These are phyloP conservation scores for Nothocercus julius DNA, from an alignment of 2,113 vertebrate species.

Conservation along the genomic window DNA sequence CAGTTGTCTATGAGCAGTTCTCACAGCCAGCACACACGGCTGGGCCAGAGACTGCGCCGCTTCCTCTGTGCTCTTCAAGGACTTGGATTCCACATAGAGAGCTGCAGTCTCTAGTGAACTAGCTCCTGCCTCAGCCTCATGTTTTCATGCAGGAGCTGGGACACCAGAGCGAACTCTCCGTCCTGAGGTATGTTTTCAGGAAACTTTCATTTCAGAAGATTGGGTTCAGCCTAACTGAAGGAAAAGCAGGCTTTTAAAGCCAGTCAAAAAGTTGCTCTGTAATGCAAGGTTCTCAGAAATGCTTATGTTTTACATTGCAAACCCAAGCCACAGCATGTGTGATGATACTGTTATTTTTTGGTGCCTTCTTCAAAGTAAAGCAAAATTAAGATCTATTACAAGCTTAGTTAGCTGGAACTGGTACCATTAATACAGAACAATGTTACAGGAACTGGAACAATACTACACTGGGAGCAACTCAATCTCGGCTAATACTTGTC, in stretches of 20 bases:
- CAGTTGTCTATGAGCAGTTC: background rate
- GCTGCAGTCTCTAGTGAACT: background rate
- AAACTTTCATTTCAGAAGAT: background rate
- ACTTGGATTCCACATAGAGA: background rate
- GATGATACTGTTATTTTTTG: background rate
- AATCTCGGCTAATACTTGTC: background rate
- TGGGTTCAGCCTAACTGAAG: background rate
- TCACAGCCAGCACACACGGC: accelerated
- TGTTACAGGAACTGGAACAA: background rate
- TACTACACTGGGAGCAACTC: background rate
- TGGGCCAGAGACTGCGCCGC: background rate
- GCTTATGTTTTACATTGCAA: background rate
- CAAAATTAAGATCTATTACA: background rate
- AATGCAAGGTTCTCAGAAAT: background rate
- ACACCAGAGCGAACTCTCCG: background rate
- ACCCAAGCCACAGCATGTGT: background rate
- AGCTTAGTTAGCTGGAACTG: background rate
- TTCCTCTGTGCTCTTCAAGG: background rate
- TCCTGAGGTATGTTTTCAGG: background rate
- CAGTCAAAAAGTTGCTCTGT: background rate
- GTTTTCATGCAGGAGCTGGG: background rate
- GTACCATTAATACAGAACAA: accelerated
- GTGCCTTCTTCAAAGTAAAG: background rate
- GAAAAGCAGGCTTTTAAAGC: background rate
- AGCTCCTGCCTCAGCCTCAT: background rate